Evolutionary conservation across 2,113 vertebrate species (phyloP), one percentile per base, ranked within the genome.

Genomic region (Speoplatyrhinus poulsoni): DNA sequence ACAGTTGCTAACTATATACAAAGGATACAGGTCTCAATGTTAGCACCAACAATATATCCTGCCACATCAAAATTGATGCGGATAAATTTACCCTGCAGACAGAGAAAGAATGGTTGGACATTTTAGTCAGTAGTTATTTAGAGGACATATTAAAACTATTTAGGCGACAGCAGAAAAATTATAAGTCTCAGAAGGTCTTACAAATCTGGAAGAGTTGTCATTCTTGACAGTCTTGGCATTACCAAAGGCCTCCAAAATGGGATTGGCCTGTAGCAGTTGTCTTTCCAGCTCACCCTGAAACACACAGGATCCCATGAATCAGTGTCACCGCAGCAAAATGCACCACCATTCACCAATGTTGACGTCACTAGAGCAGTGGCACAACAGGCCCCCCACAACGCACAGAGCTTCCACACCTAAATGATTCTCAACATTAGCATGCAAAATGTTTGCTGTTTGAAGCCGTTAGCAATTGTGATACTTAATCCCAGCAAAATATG

Each of bases 221-320:
- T 96, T 96, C 85, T 97, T 97, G 52, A 95, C 94, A 0, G 95
- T 97, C 91, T 96, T 96, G 57, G 95, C 95, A 0, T 97, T 97
- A 54, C 96, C 96, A 0, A 97, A 96, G 81, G 95, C 95, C 84
- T 97, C 96, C 81, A 97, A 86, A 58, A 97, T 93, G 33, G 96
- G 96, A 75, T 97, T 97, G 74, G 96, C 96, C 82, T 97, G 96
- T 41, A 97, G 93, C 17, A 97, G 91, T 85, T 97, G 96, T 49
- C 91, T 93, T 85, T 97, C 96, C 79, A 97, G 92, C 82, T 97
- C 96, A 0, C 96, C 96, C 96, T 97, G 84, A 15, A 17, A 84
- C 52, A 87, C 62, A 88, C n/a, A 83, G 46, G 61, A 65, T 62
- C 70, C 1, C 49, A 59, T 7, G 49, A 19, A 60, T 90, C 62